Conservation (phyloP, 2,113 vertebrate species). For the Hucho hucho region DNA sequence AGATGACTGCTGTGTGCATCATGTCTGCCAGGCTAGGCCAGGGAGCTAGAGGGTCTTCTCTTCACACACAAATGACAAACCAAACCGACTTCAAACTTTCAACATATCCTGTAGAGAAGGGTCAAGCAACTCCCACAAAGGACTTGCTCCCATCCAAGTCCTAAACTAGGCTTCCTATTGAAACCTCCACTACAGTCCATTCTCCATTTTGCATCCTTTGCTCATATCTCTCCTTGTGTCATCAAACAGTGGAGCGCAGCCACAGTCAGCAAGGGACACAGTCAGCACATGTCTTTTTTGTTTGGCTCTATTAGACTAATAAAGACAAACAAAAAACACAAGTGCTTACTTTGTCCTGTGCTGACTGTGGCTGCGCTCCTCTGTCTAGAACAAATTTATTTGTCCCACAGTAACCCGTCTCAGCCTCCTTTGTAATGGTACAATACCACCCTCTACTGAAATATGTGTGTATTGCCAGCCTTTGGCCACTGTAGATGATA, state of each 20-base stretch:
- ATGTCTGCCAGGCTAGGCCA: constrained; percentile 12
- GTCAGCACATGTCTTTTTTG: no score
- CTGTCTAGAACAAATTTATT: background rate
- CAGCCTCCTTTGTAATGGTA: constrained; percentile 3
- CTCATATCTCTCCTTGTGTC: background rate
- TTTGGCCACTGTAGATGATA: background rate
- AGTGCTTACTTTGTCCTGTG: no score
- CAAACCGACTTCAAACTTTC: background rate
- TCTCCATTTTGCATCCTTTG: no score
- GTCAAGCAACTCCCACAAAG: background rate
- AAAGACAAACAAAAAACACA: no score
- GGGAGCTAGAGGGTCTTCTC: constrained; percentile 4
- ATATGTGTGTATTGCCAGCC: background rate
- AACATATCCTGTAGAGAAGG: background rate
- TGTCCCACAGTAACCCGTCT: background rate
- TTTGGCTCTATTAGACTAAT: no score
- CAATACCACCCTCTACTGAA: constrained; percentile 47
- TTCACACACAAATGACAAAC: background rate
- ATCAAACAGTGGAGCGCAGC: background rate
- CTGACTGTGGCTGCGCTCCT: no score
- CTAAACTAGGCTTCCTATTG: no score
- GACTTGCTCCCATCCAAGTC: no score
- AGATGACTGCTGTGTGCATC: constrained; percentile 50
- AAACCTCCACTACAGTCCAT: no score
- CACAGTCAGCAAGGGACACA: no score